Percentiles rank a stretch among this genome's conserved stretches.
Conservation (phyloP, 2,797 vertebrate species). For the Sebastes iracundus region DNA sequence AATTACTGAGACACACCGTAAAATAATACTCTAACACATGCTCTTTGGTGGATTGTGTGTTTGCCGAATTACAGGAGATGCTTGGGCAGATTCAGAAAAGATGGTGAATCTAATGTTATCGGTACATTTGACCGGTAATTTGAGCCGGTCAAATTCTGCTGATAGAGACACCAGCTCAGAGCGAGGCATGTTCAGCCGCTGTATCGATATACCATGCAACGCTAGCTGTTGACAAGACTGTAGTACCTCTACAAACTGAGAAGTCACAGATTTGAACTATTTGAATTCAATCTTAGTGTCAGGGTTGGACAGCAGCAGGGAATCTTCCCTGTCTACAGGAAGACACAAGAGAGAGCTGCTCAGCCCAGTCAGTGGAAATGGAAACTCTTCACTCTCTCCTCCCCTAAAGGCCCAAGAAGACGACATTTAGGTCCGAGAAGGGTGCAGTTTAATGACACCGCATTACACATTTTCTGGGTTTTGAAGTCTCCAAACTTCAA, state of each 20-base stretch:
- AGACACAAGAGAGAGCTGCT: not conserved
- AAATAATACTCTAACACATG: too few species aligned
- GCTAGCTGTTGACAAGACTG: not conserved
- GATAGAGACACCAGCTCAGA: too few species aligned
- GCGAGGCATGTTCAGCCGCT: too few species aligned
- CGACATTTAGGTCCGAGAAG: constrained; percentile 9
- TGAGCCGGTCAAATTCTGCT: too few species aligned
- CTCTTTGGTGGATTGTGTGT: too few species aligned
- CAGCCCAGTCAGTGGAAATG: not conserved
- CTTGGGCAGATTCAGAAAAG: too few species aligned
- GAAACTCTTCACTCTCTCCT: not conserved
- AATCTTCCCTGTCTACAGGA: not conserved
- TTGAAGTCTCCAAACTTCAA: constrained; percentile 54
- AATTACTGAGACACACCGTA: accelerated
- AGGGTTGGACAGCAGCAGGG: not conserved
- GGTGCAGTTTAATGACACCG: constrained; percentile 36
- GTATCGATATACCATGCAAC: too few species aligned
- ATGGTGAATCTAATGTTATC: too few species aligned
- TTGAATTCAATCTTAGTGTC: not conserved
- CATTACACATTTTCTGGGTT: constrained; percentile 26
- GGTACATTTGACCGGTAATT: too few species aligned
- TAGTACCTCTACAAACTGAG: not conserved
- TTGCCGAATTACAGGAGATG: too few species aligned
- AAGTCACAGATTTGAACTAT: constrained; percentile 11
- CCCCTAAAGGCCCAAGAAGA: not conserved